These are phyloP conservation scores for Neomicropteryx cornuta DNA, from an alignment of 1,140 invertebrate species.

Conservation along the genomic window DNA sequence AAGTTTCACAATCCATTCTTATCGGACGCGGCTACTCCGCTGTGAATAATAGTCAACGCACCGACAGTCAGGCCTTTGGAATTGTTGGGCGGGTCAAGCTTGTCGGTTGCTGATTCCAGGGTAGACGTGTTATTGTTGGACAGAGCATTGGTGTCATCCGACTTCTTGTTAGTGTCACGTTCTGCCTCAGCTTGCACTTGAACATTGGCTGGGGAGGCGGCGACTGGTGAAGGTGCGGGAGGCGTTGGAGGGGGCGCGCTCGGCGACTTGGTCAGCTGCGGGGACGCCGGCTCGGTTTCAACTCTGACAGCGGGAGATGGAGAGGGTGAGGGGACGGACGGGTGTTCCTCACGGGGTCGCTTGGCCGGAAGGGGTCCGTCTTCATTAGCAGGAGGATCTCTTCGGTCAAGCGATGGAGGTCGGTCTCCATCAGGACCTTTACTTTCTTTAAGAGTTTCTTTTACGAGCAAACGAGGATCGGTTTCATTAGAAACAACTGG, in stretches of 20 bases:
- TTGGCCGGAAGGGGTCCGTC: not conserved
- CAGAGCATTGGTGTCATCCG: too few relatives aligned
- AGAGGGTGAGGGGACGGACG: conserved; percentile 6
- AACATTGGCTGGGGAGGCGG: not conserved
- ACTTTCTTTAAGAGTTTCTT: not conserved
- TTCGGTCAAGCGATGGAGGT: not conserved
- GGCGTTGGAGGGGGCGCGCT: conserved; percentile 2
- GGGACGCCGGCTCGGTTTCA: conserved; percentile 4
- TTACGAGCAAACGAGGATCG: not conserved
- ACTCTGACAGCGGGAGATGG: not conserved
- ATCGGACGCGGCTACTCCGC: too few relatives aligned
- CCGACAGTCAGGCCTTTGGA: too few relatives aligned
- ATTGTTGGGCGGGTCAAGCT: too few relatives aligned
- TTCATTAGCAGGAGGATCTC: not conserved
- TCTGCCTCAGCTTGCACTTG: not conserved
- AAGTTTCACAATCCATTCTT: too few relatives aligned
- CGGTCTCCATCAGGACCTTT: not conserved
- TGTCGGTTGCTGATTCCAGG: too few relatives aligned
- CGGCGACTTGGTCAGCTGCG: conserved; percentile 1
- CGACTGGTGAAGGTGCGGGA: not conserved
- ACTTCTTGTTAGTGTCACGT: too few relatives aligned
- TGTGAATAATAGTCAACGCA: too few relatives aligned
- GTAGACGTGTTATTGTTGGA: too few relatives aligned
- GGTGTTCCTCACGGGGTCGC: conserved; percentile 1
- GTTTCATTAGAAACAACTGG: not conserved